These are phyloP conservation scores for Nemurella pictetii DNA, from an alignment of 2,888 invertebrate species.

Conservation along the genomic window DNA sequence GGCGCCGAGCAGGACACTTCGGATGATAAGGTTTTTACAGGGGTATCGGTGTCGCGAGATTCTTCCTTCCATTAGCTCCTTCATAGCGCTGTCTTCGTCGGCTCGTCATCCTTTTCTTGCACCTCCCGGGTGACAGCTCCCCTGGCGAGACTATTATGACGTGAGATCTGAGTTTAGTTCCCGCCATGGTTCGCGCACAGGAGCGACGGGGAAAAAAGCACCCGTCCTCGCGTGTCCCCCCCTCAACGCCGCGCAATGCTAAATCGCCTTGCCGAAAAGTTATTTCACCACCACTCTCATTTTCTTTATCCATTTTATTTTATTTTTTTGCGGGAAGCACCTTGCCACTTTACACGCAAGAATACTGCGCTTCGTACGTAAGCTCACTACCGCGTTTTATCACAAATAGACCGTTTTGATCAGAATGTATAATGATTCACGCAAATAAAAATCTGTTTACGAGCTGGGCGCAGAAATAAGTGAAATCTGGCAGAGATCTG, in stretches of 20 bases:
- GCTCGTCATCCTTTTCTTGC: not conserved
- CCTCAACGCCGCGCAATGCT: not conserved
- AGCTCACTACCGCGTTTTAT: not conserved
- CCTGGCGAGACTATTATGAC: conserved; percentile 10
- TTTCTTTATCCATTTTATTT: not conserved
- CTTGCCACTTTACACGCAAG: not conserved
- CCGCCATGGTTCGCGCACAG: not conserved
- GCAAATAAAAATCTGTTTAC: not conserved
- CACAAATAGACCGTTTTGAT: not conserved
- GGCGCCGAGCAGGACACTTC: not conserved
- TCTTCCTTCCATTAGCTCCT: conserved; percentile 10
- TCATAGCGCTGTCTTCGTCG: not conserved
- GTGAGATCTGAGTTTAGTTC: not conserved
- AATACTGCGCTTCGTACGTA: not conserved
- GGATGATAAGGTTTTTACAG: not conserved
- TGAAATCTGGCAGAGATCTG: not conserved
- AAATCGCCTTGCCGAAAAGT: not conserved
- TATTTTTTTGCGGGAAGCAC: not conserved
- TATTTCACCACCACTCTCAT: not conserved
- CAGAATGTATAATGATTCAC: not conserved
- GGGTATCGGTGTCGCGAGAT: not conserved
- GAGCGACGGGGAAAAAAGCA: not conserved
- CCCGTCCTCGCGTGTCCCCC: not conserved
- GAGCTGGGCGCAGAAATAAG: not conserved
- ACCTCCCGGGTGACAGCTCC: not conserved